Evolutionary conservation across 2,797 vertebrate species (phyloP), one percentile per base, ranked within the genome.

Genomic region (Gastrophryne carolinensis): DNA sequence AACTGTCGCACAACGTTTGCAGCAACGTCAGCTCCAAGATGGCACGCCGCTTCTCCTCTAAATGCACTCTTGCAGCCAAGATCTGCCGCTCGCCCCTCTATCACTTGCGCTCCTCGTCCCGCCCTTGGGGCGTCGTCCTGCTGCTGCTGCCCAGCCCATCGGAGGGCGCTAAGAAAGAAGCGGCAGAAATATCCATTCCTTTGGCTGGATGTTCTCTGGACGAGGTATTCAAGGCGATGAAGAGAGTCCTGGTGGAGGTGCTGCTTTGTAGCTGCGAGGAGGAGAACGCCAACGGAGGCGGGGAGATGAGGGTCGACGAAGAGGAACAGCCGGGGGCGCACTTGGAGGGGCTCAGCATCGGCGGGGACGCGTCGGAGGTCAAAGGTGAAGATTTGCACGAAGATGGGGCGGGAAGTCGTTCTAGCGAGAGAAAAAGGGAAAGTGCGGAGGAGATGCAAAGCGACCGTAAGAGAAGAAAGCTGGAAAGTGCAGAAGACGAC

Each of bases 81-180:
- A 94, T 94, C 56, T 98, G 95, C 77, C 93, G 95, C 57, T 95
- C 96, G 80, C 87, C 94, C 37, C 93, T 95, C 80, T 98, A 91
- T 86, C 88, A 89, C 79, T 90, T 27, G 4, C 93, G 90, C 1
- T 97, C 95, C 4, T 26, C 79, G 49, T 93, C 93, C 8, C 95
- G 94, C 66, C 73, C 79, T 29, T 98, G 96, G 96, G 96, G 96
- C 0, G 73, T 98, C 24, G 83, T 89, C n/a, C 89, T 93, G n/a
- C 86, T 98, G 7, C 88, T 98, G 32, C 86, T 60, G 0, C 52
- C 60, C 4, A 12, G 61, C 39, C 1, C 30, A 5, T 21, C 74
- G 2, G 67, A 39, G 17, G 60, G 29, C 9, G 58, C 47, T 1
- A 56, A 26, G 26, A 13, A 19, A 15, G 52, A 41, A 4, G 60